Evolutionary conservation across 53 echinoderm and acorn worm genomes (phyloP).

Genomic region (Echinarachnius parma): DNA sequence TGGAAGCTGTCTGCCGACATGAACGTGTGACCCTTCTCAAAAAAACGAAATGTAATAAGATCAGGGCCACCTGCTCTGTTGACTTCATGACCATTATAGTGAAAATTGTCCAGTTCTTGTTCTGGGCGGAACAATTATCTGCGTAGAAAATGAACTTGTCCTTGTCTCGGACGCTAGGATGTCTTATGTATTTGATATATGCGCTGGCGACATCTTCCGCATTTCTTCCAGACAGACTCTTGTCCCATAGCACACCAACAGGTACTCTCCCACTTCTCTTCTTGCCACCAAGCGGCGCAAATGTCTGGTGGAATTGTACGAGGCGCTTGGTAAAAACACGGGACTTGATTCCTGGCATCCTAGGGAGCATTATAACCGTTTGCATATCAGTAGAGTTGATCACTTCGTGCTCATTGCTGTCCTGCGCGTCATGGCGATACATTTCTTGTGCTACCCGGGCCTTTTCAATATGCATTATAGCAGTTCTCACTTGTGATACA

Average conservation of each 20-base stretch:
- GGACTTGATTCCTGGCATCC: conserved; percentile 42
- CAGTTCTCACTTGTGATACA: conserved; percentile 35
- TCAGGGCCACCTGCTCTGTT: conserved; percentile 29
- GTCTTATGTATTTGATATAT: conserved; percentile 13
- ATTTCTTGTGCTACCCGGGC: too few relatives aligned
- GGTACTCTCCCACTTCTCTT: not conserved
- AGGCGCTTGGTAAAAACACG: conserved; percentile 34
- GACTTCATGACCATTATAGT: conserved; percentile 35
- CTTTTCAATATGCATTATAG: too few relatives aligned
- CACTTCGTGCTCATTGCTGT: too few relatives aligned
- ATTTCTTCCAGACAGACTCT: conserved; percentile 27
- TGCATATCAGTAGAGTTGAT: conserved; percentile 6
- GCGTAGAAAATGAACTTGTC: conserved; percentile 2
- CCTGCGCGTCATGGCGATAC: too few relatives aligned
- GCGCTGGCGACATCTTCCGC: conserved; percentile 46
- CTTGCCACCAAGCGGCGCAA: conserved; percentile 45
- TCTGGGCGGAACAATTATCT: conserved; percentile 45
- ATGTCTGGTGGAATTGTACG: conserved; percentile 39
- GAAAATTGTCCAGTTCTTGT: conserved; percentile 47
- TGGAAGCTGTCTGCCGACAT: conserved; percentile 45
- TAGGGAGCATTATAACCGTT: conserved; percentile 29
- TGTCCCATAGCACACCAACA: not conserved
- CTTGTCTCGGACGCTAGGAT: conserved; percentile 14
- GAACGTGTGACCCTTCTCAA: conserved; percentile 44
- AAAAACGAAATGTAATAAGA: conserved; percentile 10